phyloP scores from a whole-genome alignment of 2,888 invertebrate species.

The Cephus runcator region DNA sequence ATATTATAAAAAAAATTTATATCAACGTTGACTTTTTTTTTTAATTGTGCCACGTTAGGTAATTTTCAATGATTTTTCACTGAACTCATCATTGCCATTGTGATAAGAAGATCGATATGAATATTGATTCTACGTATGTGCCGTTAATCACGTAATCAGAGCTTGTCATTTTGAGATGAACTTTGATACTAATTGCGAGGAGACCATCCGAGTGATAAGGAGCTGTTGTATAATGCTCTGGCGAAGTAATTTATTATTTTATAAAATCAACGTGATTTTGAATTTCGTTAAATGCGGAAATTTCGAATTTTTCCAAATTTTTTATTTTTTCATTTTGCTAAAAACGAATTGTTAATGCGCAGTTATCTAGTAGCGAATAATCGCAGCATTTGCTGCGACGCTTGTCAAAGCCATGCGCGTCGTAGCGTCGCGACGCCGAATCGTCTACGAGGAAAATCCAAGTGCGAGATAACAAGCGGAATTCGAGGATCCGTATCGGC shows the following conservation, averaged over 20 bases:
- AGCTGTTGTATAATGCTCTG: background rate
- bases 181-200: conserved; percentile 40
- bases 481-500: background rate
- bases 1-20: background rate
- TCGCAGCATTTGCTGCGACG: background rate
- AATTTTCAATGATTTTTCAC: background rate
- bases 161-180: conserved; percentile 33
- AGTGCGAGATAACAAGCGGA: background rate
- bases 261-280: background rate
- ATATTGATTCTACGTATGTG: conserved; percentile 28
- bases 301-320: background rate
- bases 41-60: background rate
- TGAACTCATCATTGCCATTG: background rate
- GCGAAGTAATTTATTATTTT: background rate
- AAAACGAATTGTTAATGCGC: background rate
- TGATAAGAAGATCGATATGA: background rate
- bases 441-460: background rate
- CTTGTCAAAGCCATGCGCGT: background rate
- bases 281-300: background rate
- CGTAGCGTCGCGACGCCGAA: background rate
- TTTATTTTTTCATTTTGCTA: no score
- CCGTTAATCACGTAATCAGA: conserved; percentile 41
- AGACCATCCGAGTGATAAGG: conserved; percentile 29
- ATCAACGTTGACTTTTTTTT: background rate
- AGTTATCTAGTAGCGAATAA: background rate